These are phyloP conservation scores for Drosophila pseudoobscura DNA, from an alignment of 1,140 invertebrate genomes.

Conservation along the genomic window DNA sequence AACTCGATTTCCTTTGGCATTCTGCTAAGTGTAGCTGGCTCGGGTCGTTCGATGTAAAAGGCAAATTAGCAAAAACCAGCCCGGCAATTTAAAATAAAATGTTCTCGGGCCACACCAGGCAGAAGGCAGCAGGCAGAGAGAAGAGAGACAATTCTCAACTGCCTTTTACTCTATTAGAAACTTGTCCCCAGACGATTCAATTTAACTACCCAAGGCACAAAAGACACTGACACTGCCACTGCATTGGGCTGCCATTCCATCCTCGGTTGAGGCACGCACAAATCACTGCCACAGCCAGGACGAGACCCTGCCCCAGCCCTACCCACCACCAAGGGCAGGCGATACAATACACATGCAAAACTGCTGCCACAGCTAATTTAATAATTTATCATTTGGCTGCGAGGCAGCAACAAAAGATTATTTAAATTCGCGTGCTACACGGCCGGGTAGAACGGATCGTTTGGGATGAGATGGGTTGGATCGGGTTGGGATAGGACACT, in stretches of 20 bases:
- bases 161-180: conserved; percentile 71
- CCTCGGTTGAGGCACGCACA: conserved; percentile 55
- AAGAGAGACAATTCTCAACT: conserved; percentile 50
- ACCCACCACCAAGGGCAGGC: conserved; percentile 27
- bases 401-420: conserved; percentile 81
- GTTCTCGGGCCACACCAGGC: conserved; percentile 39
- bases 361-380: conserved; percentile 80
- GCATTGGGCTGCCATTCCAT: too few relatives aligned
- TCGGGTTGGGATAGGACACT: conserved; percentile 1
- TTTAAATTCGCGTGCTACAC: conserved; percentile 75
- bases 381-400: conserved; percentile 82
- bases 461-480: conserved; percentile 8
- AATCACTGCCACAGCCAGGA: conserved; percentile 41
- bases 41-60: conserved; percentile 55
- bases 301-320: neutral
- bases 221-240: too few relatives aligned
- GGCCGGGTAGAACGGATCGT: conserved; percentile 29
- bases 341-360: conserved; percentile 59
- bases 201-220: conserved; percentile 62
- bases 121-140: neutral
- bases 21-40: conserved; percentile 34
- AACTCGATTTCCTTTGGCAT: conserved; percentile 8
- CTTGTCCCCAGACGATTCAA: conserved; percentile 80
- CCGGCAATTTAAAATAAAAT: conserved; percentile 78
- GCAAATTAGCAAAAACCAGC: conserved; percentile 78